Conservation (phyloP, 2,888 invertebrate genomes). For the Campaea margaritaria region DNA sequence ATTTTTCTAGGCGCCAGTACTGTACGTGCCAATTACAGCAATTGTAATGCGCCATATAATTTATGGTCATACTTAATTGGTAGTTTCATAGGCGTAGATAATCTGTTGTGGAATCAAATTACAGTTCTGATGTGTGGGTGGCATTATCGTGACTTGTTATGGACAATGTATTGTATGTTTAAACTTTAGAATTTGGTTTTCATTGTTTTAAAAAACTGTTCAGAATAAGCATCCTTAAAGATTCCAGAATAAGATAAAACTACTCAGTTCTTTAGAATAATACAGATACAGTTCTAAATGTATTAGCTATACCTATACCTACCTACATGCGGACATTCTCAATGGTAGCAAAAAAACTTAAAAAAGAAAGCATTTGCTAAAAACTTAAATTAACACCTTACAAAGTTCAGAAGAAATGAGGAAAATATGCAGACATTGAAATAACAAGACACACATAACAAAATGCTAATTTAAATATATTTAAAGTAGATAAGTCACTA, state of each 20-base stretch:
- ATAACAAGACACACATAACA: conserved; percentile 4
- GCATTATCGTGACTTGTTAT: conserved; percentile 11
- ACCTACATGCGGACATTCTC: not conserved
- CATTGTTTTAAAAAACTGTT: not conserved
- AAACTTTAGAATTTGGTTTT: not conserved
- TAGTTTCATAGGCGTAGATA: conserved; percentile 16
- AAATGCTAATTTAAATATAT: conserved; percentile 3
- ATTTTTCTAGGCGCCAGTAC: conserved; percentile 27
- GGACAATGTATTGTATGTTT: conserved; percentile 1
- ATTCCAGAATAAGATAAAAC: too few relatives aligned
- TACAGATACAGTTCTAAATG: too few relatives aligned
- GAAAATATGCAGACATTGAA: conserved; percentile 1
- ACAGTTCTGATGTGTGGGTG: conserved; percentile 22
- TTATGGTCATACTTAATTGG: conserved; percentile 21
- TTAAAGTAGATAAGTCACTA: not conserved
- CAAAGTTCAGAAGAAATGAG: conserved; percentile 2
- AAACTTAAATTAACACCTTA: conserved; percentile 18
- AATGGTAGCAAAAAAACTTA: not conserved
- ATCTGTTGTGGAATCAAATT: conserved; percentile 16
- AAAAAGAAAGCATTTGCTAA: conserved; percentile 28
- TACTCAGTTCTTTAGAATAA: too few relatives aligned
- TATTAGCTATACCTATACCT: not conserved
- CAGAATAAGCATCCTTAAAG: not conserved
- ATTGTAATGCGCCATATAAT: conserved; percentile 31
- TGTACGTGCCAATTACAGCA: conserved; percentile 31